Evolutionary conservation across 2,797 vertebrate genomes (phyloP), one percentile per base, ranked within the genome.

Genomic region (Lacerta agilis): DNA sequence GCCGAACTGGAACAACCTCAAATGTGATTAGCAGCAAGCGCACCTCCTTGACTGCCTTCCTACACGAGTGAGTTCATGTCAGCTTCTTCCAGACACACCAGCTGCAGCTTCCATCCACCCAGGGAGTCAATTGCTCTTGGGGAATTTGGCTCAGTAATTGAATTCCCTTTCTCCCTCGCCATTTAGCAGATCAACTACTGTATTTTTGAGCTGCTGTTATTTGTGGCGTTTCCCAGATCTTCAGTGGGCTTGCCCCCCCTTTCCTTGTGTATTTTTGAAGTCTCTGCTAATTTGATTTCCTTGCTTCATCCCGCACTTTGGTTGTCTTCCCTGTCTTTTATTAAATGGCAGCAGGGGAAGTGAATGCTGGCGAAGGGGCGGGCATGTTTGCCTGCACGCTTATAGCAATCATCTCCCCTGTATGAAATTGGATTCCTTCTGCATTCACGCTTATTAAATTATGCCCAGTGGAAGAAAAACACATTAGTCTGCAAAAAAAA

Each of bases 291-390:
- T 91, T 94, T 90, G 13, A 38, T 90, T 92, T 92, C 85, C 72
- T 75, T 87, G 86, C 69, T 58, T 83, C 82, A 81, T 87, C 84
- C 73, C 29, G 36, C 45, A 27, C 86, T 85, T 91, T 87, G 71
- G 93, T 81, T 29, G 67, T 88, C 71, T 89, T 85, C 72, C 88
- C 83, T 49, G 6, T 92, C 87, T 91, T 55, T 93, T 93, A 93
- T 91, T 94, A 92, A 94, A 89, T 45, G 86, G 90, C 88, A 90
- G 82, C 87, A 82, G 88, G 75, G 83, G 82, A 61, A 87, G 86
- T 71, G 72, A 81, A 64, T 4, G 20, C 79, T 77, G 79, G 78
- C 79, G 29, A 84, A 78, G 79, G 84, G 79, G 72, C 1, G 84
- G 82, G 73, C 71, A 79, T 82, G 61, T 86, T 82, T 86, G 84